Evolutionary conservation across 1,140 invertebrate genomes (phyloP).

Genomic region (Megalonaias nervosa): DNA sequence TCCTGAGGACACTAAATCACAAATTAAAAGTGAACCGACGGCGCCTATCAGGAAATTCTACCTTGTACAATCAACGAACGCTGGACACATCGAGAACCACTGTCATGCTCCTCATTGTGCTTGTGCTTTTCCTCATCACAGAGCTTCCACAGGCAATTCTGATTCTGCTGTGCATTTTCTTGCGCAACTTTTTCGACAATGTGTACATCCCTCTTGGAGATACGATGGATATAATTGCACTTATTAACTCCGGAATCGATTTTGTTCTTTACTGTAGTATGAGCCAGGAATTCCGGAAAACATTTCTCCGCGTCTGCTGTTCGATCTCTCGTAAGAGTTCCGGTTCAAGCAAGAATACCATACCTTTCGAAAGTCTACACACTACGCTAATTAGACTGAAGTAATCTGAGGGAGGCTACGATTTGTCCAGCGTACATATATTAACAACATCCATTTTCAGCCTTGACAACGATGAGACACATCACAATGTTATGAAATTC

Average conservation of each 20-base stretch:
- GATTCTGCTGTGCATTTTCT: conserved; percentile 65
- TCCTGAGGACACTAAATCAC: conserved; percentile 65
- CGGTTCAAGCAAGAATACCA: too few species aligned
- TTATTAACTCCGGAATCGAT: conserved; percentile 92
- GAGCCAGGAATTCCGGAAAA: conserved; percentile 91
- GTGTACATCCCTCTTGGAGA: conserved; percentile 80
- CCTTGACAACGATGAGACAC: too few species aligned
- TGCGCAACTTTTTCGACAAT: conserved; percentile 55
- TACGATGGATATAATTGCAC: conserved; percentile 91
- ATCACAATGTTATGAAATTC: too few species aligned
- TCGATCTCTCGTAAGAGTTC: conserved; percentile 5
- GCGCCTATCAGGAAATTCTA: conserved; percentile 49
- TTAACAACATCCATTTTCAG: too few species aligned
- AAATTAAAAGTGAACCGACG: conserved; percentile 51
- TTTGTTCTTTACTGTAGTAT: conserved; percentile 95
- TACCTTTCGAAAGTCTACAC: too few species aligned
- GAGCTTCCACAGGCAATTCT: conserved; percentile 82
- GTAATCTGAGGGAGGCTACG: too few species aligned
- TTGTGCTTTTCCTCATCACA: conserved; percentile 88
- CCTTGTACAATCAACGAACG: conserved; percentile 13
- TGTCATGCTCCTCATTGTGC: conserved; percentile 88
- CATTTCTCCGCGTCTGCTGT: conserved; percentile 82
- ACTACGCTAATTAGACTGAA: too few species aligned
- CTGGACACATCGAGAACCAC: conserved; percentile 88
- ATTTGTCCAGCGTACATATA: too few species aligned